These are phyloP conservation scores for Erethizon dorsatum DNA, from an alignment of 2,797 vertebrate genomes.

Conservation along the genomic window DNA sequence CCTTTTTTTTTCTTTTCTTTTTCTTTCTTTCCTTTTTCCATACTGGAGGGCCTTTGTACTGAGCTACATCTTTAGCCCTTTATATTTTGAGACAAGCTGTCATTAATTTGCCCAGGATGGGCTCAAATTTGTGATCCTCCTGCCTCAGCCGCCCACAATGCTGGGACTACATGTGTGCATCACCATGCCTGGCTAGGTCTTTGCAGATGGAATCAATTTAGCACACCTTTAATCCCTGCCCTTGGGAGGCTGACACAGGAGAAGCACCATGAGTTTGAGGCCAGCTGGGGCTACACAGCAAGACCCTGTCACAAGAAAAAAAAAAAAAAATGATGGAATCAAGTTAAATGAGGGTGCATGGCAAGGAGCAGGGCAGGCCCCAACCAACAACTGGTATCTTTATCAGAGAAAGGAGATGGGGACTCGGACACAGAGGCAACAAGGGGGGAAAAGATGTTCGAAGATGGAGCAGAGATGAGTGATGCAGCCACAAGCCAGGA, in stretches of 20 bases:
- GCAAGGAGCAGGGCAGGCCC: background rate
- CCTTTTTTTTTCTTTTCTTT: background rate
- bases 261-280: background rate
- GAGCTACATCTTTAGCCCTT: background rate
- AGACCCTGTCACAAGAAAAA: background rate
- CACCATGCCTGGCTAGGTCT: background rate
- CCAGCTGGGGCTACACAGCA: background rate
- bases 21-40: background rate
- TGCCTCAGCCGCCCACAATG: background rate
- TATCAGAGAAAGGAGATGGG: background rate
- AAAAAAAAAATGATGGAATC: background rate
- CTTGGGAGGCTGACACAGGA: background rate
- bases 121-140: background rate
- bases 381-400: background rate
- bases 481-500: rapidly evolving
- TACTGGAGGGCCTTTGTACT: background rate
- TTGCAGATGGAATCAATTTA: background rate
- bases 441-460: rapidly evolving
- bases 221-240: background rate
- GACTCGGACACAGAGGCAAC: background rate
- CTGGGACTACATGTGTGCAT: background rate
- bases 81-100: background rate
- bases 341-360: background rate
- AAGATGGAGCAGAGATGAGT: background rate
- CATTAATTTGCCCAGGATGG: background rate